Conservation (phyloP, 2,113 vertebrate species). For the Aegypius monachus region DNA sequence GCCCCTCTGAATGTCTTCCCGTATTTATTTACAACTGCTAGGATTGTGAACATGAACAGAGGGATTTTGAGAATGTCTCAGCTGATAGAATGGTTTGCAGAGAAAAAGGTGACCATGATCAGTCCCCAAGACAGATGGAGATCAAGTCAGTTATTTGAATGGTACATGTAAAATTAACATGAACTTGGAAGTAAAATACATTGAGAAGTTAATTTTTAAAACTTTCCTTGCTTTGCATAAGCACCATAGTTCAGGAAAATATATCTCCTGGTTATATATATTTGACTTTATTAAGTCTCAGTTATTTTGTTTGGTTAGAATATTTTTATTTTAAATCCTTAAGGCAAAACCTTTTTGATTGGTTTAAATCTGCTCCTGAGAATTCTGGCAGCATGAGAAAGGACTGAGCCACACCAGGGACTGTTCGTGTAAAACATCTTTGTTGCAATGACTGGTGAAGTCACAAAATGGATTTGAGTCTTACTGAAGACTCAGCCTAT, state of each 20-base stretch:
- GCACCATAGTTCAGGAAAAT: neutral
- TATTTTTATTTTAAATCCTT: neutral
- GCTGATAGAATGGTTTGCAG: neutral
- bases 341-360: neutral
- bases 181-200: slow-evolving; percentile 59
- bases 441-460: neutral
- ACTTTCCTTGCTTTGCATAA: slow-evolving; percentile 6
- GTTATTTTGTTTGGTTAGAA: neutral
- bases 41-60: neutral
- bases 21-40: neutral
- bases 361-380: neutral
- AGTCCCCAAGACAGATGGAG: slow-evolving; percentile 20
- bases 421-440: neutral
- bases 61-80: slow-evolving; percentile 1
- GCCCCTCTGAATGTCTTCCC: neutral
- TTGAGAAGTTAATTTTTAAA: slow-evolving; percentile 40
- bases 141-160: neutral
- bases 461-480: neutral
- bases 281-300: neutral
- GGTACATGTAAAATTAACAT: neutral
- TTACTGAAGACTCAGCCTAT: neutral
- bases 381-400: neutral
- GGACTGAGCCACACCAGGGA: neutral
- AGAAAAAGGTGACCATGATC: neutral
- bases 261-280: neutral